Evolutionary conservation across 2,113 vertebrate genomes (phyloP).

Genomic region (Uria aalge): DNA sequence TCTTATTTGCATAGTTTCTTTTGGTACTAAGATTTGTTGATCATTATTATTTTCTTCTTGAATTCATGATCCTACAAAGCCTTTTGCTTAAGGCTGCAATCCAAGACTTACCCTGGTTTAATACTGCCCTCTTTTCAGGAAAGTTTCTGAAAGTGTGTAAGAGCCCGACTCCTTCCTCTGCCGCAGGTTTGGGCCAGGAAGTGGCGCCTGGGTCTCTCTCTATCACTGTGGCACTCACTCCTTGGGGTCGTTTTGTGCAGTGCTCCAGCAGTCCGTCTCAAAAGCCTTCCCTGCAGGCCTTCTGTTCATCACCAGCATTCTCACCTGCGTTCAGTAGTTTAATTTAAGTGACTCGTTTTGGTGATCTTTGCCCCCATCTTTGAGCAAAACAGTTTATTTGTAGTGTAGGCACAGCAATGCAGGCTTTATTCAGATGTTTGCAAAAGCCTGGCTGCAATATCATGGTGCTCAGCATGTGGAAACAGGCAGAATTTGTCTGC

Average conservation of each 20-base stretch:
- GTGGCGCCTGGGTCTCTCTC: neutral
- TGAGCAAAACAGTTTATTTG: neutral
- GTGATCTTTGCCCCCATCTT: neutral
- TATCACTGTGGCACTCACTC: neutral
- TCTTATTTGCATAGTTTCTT: neutral
- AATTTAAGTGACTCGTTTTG: neutral
- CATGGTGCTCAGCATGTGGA: neutral
- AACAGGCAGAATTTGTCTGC: neutral
- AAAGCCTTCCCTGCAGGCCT: neutral
- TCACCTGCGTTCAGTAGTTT: neutral
- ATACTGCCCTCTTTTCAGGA: neutral
- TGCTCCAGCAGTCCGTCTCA: neutral
- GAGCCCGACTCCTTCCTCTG: neutral
- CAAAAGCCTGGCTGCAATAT: neutral
- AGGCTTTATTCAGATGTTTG: neutral
- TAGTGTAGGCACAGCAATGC: neutral
- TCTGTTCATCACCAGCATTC: neutral
- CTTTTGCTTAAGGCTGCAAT: neutral
- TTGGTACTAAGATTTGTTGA: neutral
- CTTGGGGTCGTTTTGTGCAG: neutral
- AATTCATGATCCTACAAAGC: neutral
- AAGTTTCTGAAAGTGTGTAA: neutral
- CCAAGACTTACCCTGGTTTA: neutral
- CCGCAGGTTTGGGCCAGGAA: neutral
- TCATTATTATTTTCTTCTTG: neutral